Conservation (phyloP, 2,888 invertebrate genomes). For the Plagiodera versicolora region DNA sequence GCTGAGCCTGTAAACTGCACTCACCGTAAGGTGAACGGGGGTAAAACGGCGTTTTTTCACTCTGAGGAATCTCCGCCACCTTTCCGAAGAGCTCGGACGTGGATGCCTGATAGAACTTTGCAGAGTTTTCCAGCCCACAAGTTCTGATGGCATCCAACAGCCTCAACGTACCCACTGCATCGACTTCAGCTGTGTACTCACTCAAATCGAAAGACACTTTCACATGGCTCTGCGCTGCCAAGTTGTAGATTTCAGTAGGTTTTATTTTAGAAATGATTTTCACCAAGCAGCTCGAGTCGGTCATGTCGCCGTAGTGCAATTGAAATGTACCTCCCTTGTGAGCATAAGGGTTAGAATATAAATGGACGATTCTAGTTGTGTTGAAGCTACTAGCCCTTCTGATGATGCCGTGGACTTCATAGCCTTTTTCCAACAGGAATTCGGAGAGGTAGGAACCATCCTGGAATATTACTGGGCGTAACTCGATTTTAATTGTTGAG, state of each 20-base stretch:
- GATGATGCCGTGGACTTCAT: slow-evolving; percentile 95
- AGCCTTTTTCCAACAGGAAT: slow-evolving; percentile 87
- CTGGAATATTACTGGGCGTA: slow-evolving; percentile 58
- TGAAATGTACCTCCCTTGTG: slow-evolving; percentile 88
- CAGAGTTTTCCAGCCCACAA: slow-evolving; percentile 77
- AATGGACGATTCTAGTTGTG: slow-evolving; percentile 92
- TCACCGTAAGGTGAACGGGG: slow-evolving; percentile 95
- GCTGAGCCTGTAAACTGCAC: too few relatives aligned
- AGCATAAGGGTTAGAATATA: slow-evolving; percentile 87
- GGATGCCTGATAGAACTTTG: slow-evolving; percentile 93
- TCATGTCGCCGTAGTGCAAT: slow-evolving; percentile 98
- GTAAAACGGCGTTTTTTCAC: slow-evolving; percentile 93
- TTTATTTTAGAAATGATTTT: slow-evolving; percentile 76
- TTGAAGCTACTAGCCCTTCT: slow-evolving; percentile 95
- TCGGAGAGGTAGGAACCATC: slow-evolving; percentile 98
- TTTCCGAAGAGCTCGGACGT: slow-evolving; percentile 95
- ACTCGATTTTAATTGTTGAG: background rate
- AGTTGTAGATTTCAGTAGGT: slow-evolving; percentile 95
- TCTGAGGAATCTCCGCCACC: slow-evolving; percentile 90
- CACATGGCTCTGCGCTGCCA: slow-evolving; percentile 98
- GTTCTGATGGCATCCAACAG: slow-evolving; percentile 90
- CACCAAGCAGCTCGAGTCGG: slow-evolving; percentile 93
- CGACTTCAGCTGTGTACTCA: slow-evolving; percentile 98
- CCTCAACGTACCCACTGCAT: slow-evolving; percentile 90
- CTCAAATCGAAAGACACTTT: slow-evolving; percentile 98